Base-by-base conservation (phyloP, 35 echinoderm and acorn worm species). In the Amphiura filiformis region DNA sequence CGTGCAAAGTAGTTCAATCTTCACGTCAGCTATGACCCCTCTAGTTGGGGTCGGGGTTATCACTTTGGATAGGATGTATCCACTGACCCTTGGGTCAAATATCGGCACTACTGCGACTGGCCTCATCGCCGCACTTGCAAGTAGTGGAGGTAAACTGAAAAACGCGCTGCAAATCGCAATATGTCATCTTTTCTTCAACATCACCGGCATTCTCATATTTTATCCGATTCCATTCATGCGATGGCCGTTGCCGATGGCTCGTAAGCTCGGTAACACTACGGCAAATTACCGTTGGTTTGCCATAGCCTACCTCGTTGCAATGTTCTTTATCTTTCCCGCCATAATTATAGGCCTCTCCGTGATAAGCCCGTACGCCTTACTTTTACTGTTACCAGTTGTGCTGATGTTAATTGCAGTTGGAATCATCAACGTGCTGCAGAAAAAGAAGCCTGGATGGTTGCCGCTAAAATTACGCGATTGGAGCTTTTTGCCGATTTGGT, bases 1-100 rank as follows among this genome's bases (percentile, higher is more conserved):
- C 38, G 96, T 98, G 18, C 96, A 98, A 64, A 98, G 96, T 40
- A 98, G 96, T 77, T 98, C 96, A 0, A 87, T 98, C 57, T 98
- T 98, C 76, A 98, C 96, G 20, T 98, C 96, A 0, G 90, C 96
- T 7, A 84, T 98, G 31, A 98, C 96, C 0, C 96, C 96, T 0
- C 89, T 98, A 1, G 96, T 98, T 1, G 96, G 96, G 0, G 94
- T 98, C 34, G 96, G 96, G 4, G 92, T 98, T 39, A 94, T 98
- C 77, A 89, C 88, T 15, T 38, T 96, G n/a, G 94, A 96, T 31
- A 41, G 94, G 30, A 83, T 96, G 85, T 96, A 92, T 86, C 94
- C 94, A 1, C 83, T 96, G 39, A 96, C 94, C 35, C 80, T 96
- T 11, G 94, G 94, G 18, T 87, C 94, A 0, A 96, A 96, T 56